phyloP scores from a whole-genome alignment of 1,140 invertebrate genomes.

The Leptopilina boulardi region DNA sequence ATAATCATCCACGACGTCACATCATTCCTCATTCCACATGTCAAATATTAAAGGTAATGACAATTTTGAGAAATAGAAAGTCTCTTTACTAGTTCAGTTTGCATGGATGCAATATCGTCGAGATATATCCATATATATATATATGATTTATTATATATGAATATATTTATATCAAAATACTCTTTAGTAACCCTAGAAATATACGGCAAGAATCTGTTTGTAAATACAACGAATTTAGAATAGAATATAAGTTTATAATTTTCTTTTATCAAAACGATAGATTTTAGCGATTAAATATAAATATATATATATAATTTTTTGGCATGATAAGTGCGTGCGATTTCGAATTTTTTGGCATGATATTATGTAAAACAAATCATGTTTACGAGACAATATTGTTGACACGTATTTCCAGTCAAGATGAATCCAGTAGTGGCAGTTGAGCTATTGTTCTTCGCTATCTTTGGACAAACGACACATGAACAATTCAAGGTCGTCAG shows the following conservation, averaged over 20 bases:
- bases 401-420: constrained; percentile 85
- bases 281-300: background rate
- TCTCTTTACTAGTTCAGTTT: constrained; percentile 35
- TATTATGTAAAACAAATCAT: constrained; percentile 33
- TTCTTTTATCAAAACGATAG: background rate
- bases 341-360: constrained; percentile 6
- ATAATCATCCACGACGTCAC: constrained; percentile 46
- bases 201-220: background rate
- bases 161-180: too few relatives aligned
- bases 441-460: constrained; percentile 98
- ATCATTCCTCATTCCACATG: constrained; percentile 48
- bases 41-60: background rate
- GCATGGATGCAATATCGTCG: constrained; percentile 43
- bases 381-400: constrained; percentile 65
- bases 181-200: background rate
- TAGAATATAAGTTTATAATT: background rate
- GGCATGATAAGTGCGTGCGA: background rate
- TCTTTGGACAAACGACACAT: constrained; percentile 97
- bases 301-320: background rate
- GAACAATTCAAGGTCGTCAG: constrained; percentile 81
- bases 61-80: constrained; percentile 20
- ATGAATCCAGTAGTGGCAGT: constrained; percentile 93
- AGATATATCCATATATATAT: constrained; percentile 44
- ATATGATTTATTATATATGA: too few relatives aligned
- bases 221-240: background rate